phyloP scores from a whole-genome alignment of 2,113 vertebrate genomes.

The Oostethus manadensis region DNA sequence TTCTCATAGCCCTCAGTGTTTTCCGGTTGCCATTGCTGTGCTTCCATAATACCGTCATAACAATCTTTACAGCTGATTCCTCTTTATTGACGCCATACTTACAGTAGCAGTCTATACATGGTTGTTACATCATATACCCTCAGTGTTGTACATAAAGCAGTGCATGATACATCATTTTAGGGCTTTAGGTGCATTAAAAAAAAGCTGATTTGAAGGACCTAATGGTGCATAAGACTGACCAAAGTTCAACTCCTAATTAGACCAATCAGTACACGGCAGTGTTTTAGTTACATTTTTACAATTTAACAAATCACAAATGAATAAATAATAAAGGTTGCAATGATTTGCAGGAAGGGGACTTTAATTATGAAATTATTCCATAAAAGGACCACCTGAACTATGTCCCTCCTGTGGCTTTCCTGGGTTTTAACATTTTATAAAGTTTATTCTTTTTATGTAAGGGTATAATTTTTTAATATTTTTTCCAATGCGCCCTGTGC shows the following conservation, averaged over 20 bases:
- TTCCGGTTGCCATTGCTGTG: conserved; percentile 49
- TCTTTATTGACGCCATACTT: conserved; percentile 29
- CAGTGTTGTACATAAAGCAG: conserved; percentile 43
- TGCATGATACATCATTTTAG: conserved; percentile 46
- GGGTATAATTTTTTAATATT: conserved; percentile 36
- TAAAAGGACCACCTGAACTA: conserved; percentile 42
- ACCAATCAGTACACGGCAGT: conserved; percentile 14
- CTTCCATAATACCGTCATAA: conserved; percentile 54
- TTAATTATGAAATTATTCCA: conserved; percentile 22
- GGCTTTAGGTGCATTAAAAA: conserved; percentile 25
- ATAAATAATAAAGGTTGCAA: conserved; percentile 46
- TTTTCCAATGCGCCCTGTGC: conserved; percentile 43
- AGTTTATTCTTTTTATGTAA: conserved; percentile 50
- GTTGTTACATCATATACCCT: conserved; percentile 16
- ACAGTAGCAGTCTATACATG: conserved; percentile 31
- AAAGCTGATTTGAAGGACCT: conserved; percentile 47
- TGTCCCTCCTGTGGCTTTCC: conserved; percentile 51
- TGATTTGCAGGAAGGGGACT: conserved; percentile 39
- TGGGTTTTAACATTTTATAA: conserved; percentile 57
- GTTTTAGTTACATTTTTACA: conserved; percentile 11
- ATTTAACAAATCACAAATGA: conserved; percentile 14
- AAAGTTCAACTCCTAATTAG: conserved; percentile 46
- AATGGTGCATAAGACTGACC: conserved; percentile 51
- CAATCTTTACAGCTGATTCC: conserved; percentile 20
- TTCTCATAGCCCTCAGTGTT: conserved; percentile 37